Evolutionary conservation across 1,140 invertebrate genomes (phyloP).

Genomic region (Hyles euphorbiae): DNA sequence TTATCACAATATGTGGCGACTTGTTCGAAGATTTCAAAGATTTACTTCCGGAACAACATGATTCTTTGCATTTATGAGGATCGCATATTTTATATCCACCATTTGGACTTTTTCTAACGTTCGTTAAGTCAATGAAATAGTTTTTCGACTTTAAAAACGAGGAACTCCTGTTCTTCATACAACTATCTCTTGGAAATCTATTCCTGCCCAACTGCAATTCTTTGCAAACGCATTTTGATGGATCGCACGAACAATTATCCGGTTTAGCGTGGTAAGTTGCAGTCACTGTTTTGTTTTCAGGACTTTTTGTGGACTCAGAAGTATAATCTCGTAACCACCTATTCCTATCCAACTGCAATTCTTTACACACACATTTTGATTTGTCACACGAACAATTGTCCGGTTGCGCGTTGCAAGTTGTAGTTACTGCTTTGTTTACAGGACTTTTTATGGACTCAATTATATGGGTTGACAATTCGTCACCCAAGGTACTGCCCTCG

Average conservation of each 20-base stretch:
- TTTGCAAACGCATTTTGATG: too few species aligned
- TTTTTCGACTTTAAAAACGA: neutral
- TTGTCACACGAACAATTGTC: slow-evolving; percentile 24
- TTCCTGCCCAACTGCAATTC: too few species aligned
- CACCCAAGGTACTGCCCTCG: neutral
- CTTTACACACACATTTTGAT: slow-evolving; percentile 39
- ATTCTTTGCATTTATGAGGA: neutral
- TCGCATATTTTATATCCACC: slow-evolving; percentile 19
- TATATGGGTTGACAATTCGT: slow-evolving; percentile 7
- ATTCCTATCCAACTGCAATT: slow-evolving; percentile 6
- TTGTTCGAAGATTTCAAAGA: slow-evolving; percentile 3
- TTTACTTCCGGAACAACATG: neutral
- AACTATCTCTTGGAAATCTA: too few species aligned
- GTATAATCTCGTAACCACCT: neutral
- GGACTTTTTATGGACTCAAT: slow-evolving; percentile 17
- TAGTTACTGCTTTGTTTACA: slow-evolving; percentile 30
- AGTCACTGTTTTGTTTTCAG: too few species aligned
- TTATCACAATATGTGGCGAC: slow-evolving; percentile 29
- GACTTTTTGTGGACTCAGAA: too few species aligned
- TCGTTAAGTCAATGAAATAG: neutral
- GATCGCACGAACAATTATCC: too few species aligned
- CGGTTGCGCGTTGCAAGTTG: slow-evolving; percentile 27
- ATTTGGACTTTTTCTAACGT: slow-evolving; percentile 7
- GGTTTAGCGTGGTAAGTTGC: too few species aligned
- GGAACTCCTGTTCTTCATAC: too few species aligned